Conservation (phyloP, 2,888 invertebrate genomes). For the Trypoxylon attenuatum region DNA sequence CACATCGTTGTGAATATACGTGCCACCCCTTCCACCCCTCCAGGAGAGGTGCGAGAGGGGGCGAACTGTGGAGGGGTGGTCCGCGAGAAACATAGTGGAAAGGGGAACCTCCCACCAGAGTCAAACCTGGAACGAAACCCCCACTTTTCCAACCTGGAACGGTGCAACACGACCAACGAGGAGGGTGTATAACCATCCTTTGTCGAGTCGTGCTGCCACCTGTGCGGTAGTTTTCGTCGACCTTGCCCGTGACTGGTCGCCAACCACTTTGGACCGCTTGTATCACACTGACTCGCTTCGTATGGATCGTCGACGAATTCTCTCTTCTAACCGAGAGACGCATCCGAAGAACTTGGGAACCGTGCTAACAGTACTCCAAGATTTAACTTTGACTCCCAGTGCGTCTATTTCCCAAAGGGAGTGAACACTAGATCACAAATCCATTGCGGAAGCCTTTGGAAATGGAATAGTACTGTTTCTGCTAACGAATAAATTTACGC, state of each 20-base stretch:
- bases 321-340: too few relatives aligned
- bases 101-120: conserved; percentile 43
- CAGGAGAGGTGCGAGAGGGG: conserved; percentile 14
- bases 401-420: too few relatives aligned
- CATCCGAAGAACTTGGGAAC: too few relatives aligned
- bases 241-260: conserved; percentile 49
- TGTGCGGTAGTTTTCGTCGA: conserved; percentile 59
- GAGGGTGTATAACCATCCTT: conserved; percentile 53
- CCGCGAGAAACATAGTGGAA: conserved; percentile 36
- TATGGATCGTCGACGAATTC: too few relatives aligned
- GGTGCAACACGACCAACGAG: conserved; percentile 55
- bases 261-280: conserved; percentile 36
- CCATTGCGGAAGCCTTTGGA: too few relatives aligned
- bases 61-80: conserved; percentile 41
- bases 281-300: conserved; percentile 10
- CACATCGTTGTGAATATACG: conserved; percentile 55
- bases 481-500: too few relatives aligned
- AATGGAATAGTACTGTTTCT: too few relatives aligned
- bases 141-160: conserved; percentile 52
- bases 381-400: too few relatives aligned
- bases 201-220: conserved; percentile 72
- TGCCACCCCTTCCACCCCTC: conserved; percentile 28
- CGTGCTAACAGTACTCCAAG: too few relatives aligned
- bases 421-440: too few relatives aligned
- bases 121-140: conserved; percentile 15